Conservation (phyloP, 2,113 vertebrate species). For the Numenius arquata region DNA sequence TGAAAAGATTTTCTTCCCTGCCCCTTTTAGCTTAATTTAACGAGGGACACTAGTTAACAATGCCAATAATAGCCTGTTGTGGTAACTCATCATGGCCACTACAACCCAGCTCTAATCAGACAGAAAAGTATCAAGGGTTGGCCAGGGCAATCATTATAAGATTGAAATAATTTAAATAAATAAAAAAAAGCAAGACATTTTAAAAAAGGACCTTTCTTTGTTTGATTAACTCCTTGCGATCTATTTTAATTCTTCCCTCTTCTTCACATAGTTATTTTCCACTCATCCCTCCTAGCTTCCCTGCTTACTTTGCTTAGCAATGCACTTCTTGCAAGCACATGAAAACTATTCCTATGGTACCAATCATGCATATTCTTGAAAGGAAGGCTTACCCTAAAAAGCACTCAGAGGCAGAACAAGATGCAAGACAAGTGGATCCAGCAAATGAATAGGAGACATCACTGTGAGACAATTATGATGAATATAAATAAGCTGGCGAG, state of each 20-base stretch:
- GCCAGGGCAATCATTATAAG: neutral
- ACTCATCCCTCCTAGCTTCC: neutral
- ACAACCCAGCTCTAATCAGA: neutral
- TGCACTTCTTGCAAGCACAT: neutral
- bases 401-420: constrained; percentile 26
- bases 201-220: neutral
- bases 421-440: constrained; percentile 32
- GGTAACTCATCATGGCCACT: neutral
- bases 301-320: constrained; percentile 17
- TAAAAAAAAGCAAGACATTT: neutral
- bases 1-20: neutral
- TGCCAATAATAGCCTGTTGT: neutral
- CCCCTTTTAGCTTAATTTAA: neutral
- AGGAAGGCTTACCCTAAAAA: constrained; percentile 28
- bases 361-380: constrained; percentile 24
- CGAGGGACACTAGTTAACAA: constrained; percentile 4
- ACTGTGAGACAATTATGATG: constrained; percentile 1
- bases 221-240: constrained; percentile 34
- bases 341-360: neutral
- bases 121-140: neutral
- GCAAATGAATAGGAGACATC: constrained; percentile 31
- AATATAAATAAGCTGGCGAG: constrained; percentile 28
- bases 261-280: neutral
- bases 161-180: neutral
- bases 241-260: neutral